phyloP scores from a whole-genome alignment of 2,797 vertebrate genomes.

The Mallotus villosus region DNA sequence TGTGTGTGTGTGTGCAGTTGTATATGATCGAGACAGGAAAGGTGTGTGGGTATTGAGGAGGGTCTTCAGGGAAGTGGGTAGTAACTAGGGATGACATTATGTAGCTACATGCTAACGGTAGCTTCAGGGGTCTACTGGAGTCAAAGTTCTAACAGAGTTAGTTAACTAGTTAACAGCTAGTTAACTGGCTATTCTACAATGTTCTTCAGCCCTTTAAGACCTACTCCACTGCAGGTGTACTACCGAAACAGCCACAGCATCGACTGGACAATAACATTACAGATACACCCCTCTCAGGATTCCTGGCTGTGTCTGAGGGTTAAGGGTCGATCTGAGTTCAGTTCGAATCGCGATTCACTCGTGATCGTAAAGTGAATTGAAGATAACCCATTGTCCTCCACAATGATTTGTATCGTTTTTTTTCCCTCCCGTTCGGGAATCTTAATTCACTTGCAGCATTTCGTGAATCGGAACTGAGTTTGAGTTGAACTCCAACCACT shows the following conservation, averaged over 20 bases:
- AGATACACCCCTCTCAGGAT: not conserved
- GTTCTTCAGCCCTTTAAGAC: conserved; percentile 13
- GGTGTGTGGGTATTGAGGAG: not conserved
- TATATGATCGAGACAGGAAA: not conserved
- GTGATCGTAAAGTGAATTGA: conserved; percentile 26
- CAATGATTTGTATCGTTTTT: not conserved
- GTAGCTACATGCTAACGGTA: not conserved
- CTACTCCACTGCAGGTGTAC: conserved; percentile 37
- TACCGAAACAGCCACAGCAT: not conserved
- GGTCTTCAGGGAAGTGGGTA: not conserved
- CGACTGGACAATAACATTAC: not conserved
- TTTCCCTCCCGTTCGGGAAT: not conserved
- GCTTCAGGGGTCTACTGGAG: not conserved
- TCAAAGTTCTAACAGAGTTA: not conserved
- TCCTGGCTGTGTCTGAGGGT: not conserved
- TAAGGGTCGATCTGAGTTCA: conserved; percentile 6
- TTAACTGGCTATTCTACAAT: not conserved
- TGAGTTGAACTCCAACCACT: not conserved
- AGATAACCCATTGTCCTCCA: not conserved
- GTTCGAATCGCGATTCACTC: conserved; percentile 29
- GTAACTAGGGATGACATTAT: not conserved
- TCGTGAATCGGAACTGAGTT: conserved; percentile 7
- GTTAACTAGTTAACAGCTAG: too few species aligned
- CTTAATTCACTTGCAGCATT: conserved; percentile 1
- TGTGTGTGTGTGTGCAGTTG: conserved; percentile 28